A percentile compares a stretch with the other conserved stretches of the same genome.
Evolutionary conservation across 2,113 vertebrate genomes (phyloP).

Genomic region (Phalacrocorax pelagicus): DNA sequence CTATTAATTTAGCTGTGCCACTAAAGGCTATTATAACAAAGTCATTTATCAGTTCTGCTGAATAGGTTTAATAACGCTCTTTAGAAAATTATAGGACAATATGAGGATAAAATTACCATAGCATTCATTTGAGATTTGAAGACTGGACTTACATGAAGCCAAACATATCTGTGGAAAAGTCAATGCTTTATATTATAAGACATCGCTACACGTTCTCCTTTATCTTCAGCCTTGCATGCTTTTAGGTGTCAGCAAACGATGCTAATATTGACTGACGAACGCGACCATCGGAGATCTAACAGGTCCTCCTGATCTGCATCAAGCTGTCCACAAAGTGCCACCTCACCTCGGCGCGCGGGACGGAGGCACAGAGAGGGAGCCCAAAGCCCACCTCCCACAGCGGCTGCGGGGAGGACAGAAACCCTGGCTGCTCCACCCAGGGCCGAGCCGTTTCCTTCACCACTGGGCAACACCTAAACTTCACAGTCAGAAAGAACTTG

Average conservation of each 20-base stretch:
- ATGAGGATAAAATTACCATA: background rate
- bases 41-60: constrained; percentile 32
- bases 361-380: background rate
- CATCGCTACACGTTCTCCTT: background rate
- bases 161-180: background rate
- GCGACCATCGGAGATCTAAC: accelerated
- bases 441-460: background rate
- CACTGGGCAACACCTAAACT: background rate
- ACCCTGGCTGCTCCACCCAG: background rate
- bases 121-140: background rate
- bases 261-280: background rate
- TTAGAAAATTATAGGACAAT: constrained; percentile 28
- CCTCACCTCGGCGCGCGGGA: background rate
- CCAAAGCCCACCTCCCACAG: background rate
- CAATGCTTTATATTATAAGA: background rate
- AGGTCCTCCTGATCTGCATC: background rate
- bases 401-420: background rate
- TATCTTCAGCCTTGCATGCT: background rate
- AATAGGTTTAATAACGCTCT: background rate
- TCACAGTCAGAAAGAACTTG: background rate
- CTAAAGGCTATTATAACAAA: constrained; percentile 8
- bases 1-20: constrained; percentile 15
- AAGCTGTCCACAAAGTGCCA: background rate
- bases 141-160: background rate
- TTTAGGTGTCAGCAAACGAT: accelerated